Evolutionary conservation across 2,113 vertebrate species (phyloP).

Genomic region (Platichthys flesus): DNA sequence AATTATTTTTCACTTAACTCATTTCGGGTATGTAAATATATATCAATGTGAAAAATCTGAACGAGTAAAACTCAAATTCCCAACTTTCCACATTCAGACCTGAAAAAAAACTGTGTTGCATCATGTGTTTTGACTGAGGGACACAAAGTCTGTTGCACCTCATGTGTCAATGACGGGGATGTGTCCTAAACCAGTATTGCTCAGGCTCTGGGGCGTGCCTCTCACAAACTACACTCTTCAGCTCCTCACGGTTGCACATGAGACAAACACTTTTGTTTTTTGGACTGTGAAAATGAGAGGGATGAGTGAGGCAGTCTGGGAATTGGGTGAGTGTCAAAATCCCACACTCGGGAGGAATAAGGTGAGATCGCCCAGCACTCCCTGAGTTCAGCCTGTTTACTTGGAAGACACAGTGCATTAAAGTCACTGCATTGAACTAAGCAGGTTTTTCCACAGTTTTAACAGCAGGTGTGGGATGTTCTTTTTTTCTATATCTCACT

Average conservation of each 20-base stretch:
- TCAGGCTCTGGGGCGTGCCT: slow-evolving; percentile 63
- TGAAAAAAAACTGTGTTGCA: slow-evolving; percentile 50
- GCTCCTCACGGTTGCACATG: slow-evolving; percentile 52
- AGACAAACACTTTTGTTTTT: slow-evolving; percentile 79
- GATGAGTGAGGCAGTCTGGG: slow-evolving; percentile 70
- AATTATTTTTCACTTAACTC: no score
- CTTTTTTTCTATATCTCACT: background rate
- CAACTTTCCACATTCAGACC: slow-evolving; percentile 10
- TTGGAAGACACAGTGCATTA: slow-evolving; percentile 42
- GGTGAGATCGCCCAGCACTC: slow-evolving; percentile 57
- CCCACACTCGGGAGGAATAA: slow-evolving; percentile 77
- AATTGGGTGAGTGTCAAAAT: slow-evolving; percentile 79
- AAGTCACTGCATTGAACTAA: slow-evolving; percentile 39
- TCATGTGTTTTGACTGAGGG: slow-evolving; percentile 73
- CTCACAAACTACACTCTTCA: slow-evolving; percentile 47
- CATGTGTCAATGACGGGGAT: slow-evolving; percentile 36
- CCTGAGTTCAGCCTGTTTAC: slow-evolving; percentile 63
- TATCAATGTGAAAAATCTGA: background rate
- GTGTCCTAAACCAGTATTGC: slow-evolving; percentile 38
- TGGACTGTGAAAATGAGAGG: slow-evolving; percentile 75
- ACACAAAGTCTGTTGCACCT: slow-evolving; percentile 38
- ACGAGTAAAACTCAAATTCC: background rate
- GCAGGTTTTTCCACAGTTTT: slow-evolving; percentile 55
- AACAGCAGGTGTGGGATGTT: slow-evolving; percentile 7
- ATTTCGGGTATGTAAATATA: no score